Evolutionary conservation across 2,797 vertebrate genomes (phyloP).

Genomic region (Spatula versicolor): DNA sequence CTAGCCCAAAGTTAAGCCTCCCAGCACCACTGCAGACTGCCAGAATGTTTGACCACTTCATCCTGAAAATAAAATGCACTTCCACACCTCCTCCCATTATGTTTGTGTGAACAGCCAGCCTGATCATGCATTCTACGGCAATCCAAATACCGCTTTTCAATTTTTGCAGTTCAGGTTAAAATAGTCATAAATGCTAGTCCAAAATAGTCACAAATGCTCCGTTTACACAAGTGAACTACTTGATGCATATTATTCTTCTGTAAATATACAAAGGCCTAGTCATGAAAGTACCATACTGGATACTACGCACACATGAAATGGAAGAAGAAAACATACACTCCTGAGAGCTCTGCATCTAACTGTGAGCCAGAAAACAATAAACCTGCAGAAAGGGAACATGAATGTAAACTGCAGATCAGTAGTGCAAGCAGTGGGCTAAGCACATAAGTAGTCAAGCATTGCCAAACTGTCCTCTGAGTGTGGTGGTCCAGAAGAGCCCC

Average conservation of each 20-base stretch:
- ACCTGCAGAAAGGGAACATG: neutral
- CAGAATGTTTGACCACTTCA: neutral
- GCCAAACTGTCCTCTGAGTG: neutral
- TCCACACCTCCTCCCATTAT: neutral
- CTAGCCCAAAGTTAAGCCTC: neutral
- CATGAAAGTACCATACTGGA: neutral
- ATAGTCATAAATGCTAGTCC: neutral
- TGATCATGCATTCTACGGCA: neutral
- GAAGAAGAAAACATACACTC: neutral
- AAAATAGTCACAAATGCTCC: neutral
- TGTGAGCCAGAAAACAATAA: neutral
- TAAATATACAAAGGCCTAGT: neutral
- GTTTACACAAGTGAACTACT: neutral
- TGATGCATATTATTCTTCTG: neutral
- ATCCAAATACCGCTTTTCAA: neutral
- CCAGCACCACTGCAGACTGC: neutral
- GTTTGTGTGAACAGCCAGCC: neutral
- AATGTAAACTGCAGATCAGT: neutral
- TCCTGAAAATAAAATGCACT: neutral
- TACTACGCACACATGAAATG: neutral
- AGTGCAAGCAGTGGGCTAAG: neutral
- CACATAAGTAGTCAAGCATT: neutral
- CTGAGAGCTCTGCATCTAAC: neutral
- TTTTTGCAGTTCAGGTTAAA: neutral
- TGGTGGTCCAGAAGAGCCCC: neutral